Base-by-base conservation (phyloP, 2,797 vertebrate species). In the Tapera naevia region DNA sequence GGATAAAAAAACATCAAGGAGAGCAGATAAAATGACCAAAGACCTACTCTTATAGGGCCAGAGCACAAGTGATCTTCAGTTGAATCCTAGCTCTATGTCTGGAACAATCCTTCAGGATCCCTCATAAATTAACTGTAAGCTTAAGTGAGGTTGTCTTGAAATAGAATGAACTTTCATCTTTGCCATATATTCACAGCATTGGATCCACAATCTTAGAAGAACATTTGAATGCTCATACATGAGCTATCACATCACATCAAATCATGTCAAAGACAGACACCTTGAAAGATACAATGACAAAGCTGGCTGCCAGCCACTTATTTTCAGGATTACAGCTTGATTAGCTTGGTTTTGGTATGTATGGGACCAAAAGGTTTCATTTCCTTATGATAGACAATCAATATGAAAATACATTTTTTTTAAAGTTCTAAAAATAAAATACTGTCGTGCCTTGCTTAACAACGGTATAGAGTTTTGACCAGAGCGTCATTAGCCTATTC, bases 121-220 rank as follows among this genome's bases (percentile, higher is more conserved):
- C n/a, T 83, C 1, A 64, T 56, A 90, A 71, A 64, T 11, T 3
- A 9, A 33, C 18, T n/a, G 11, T 39, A 37, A 41, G 14, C n/a
- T 70, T 62, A 66, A 45, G 22, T 1, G 5, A 65, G 3, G 6
- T 9, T 37, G 17, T 11, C 4, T 4, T 1, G 2, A 71, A 19
- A 79, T 23, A 70, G 6, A 10, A 80, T 24, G 21, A 32, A 58
- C 30, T 43, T 88, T 11, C 13, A 11, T 13, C 25, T 71, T 88
- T 79, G 21, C 4, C n/a, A 25, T 46, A 54, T 35, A 72, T 41
- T 71, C 54, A 51, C 39, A 82, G 14, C 8, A 30, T 13, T 46
- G 22, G 25, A 51, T 79, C 32, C 54, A 46, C 10, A 50, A 2
- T 5, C 56, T 69, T 43, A 24, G 7, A 85, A 56, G 5, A 80